phyloP scores from a whole-genome alignment of 2,113 vertebrate species.

The Perognathus longimembris region DNA sequence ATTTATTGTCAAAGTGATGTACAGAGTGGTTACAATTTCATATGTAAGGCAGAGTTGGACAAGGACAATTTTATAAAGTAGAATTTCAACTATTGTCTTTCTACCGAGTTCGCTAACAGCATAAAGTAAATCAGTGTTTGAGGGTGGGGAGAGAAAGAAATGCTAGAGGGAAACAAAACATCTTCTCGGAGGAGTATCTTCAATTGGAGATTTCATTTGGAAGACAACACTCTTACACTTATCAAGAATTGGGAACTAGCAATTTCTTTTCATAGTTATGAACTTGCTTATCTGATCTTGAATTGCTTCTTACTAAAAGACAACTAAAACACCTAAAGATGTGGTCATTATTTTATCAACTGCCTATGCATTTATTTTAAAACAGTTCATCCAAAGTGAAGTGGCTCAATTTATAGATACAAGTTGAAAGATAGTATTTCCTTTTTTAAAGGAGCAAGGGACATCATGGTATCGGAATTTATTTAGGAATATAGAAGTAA shows the following conservation, averaged over 20 bases:
- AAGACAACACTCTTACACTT: background rate
- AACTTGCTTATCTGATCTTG: background rate
- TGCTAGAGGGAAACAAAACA: background rate
- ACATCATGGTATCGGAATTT: slow-evolving; percentile 72
- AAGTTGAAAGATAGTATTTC: slow-evolving; percentile 61
- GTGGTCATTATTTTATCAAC: slow-evolving; percentile 1
- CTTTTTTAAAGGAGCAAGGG: slow-evolving; percentile 73
- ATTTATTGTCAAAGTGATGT: too few species aligned
- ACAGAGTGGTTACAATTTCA: too few species aligned
- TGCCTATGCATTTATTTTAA: background rate
- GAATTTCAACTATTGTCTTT: slow-evolving; percentile 21
- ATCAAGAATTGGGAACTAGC: background rate
- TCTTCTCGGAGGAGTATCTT: background rate
- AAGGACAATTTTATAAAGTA: background rate
- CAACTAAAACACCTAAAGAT: slow-evolving; percentile 36
- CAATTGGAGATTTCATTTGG: slow-evolving; percentile 1
- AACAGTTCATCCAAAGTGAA: slow-evolving; percentile 13
- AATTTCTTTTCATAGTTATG: slow-evolving; percentile 2
- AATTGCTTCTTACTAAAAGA: slow-evolving; percentile 47
- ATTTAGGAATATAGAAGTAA: slow-evolving; percentile 77
- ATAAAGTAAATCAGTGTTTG: background rate
- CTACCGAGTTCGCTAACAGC: background rate
- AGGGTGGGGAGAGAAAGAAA: background rate
- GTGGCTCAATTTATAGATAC: slow-evolving; percentile 15
- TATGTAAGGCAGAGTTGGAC: too few species aligned